These are phyloP conservation scores for Dasypogon diadema DNA, from an alignment of 2,888 invertebrate genomes.

Conservation along the genomic window DNA sequence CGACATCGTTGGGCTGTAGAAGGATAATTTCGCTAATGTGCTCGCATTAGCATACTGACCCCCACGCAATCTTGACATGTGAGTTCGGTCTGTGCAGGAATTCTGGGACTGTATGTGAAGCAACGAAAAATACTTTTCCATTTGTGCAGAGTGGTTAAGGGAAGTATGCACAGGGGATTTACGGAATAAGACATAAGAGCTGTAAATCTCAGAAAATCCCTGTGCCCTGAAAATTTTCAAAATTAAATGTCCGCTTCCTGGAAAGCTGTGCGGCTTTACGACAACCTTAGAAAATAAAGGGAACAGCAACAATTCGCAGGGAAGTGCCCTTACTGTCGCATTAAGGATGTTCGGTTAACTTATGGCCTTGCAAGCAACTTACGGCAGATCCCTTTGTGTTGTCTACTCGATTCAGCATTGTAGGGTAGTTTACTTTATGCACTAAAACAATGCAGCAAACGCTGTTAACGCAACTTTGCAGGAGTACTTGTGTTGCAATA, in stretches of 20 bases:
- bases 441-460: too few species aligned
- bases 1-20: neutral
- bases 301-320: slow-evolving; percentile 27
- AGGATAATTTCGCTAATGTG: slow-evolving; percentile 21
- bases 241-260: slow-evolving; percentile 23
- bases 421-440: too few species aligned
- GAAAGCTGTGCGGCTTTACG: slow-evolving; percentile 32
- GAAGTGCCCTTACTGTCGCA: slow-evolving; percentile 15
- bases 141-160: neutral
- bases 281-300: slow-evolving; percentile 18
- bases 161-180: neutral
- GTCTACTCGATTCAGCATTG: too few species aligned
- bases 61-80: neutral
- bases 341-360: slow-evolving; percentile 21
- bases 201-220: slow-evolving; percentile 19
- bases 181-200: neutral
- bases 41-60: neutral
- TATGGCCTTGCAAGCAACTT: too few species aligned
- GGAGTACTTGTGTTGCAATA: too few species aligned
- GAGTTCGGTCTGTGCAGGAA: neutral
- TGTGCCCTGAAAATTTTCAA: slow-evolving; percentile 13
- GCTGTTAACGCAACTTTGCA: too few species aligned
- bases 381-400: too few species aligned
- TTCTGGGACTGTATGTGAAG: neutral
- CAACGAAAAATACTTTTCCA: neutral